Conservation (phyloP, 2,797 vertebrate species). For the Epinephelus coioides region DNA sequence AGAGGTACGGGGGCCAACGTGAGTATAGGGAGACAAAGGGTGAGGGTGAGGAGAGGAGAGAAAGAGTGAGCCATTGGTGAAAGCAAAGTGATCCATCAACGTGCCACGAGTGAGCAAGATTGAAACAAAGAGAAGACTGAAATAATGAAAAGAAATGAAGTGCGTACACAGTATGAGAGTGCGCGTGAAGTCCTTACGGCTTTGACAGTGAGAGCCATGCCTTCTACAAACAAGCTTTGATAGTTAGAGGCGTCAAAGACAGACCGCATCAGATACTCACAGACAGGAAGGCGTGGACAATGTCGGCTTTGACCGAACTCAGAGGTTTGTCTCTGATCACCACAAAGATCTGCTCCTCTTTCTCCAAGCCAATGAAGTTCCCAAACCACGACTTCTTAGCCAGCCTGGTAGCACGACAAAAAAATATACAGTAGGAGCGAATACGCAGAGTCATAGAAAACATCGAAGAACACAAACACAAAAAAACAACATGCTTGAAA, state of each 20-base stretch:
- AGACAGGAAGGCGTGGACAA: slow-evolving; percentile 95
- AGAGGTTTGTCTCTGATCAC: slow-evolving; percentile 95
- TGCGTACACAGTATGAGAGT: slow-evolving; percentile 54
- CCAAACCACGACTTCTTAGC: slow-evolving; percentile 97
- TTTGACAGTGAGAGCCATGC: slow-evolving; percentile 63
- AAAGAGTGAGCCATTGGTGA: slow-evolving; percentile 81
- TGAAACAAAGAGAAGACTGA: slow-evolving; percentile 68
- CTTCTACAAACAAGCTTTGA: slow-evolving; percentile 45
- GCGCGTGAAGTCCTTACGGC: slow-evolving; percentile 37
- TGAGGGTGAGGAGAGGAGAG: slow-evolving; percentile 81
- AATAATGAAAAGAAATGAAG: slow-evolving; percentile 70
- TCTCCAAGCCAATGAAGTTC: slow-evolving; percentile 95
- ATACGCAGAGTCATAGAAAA: background rate
- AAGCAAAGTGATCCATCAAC: slow-evolving; percentile 73
- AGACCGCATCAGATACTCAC: slow-evolving; percentile 81
- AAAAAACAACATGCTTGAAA: background rate
- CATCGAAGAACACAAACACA: background rate
- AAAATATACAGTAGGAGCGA: slow-evolving; percentile 11
- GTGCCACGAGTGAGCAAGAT: slow-evolving; percentile 69
- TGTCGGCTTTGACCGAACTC: slow-evolving; percentile 96
- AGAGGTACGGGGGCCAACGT: slow-evolving; percentile 78
- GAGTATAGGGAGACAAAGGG: slow-evolving; percentile 82
- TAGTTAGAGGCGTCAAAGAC: slow-evolving; percentile 39
- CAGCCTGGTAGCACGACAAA: slow-evolving; percentile 81
- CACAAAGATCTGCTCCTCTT: slow-evolving; percentile 96